Conservation (phyloP, 2,797 vertebrate genomes). For the Pristis pectinata region DNA sequence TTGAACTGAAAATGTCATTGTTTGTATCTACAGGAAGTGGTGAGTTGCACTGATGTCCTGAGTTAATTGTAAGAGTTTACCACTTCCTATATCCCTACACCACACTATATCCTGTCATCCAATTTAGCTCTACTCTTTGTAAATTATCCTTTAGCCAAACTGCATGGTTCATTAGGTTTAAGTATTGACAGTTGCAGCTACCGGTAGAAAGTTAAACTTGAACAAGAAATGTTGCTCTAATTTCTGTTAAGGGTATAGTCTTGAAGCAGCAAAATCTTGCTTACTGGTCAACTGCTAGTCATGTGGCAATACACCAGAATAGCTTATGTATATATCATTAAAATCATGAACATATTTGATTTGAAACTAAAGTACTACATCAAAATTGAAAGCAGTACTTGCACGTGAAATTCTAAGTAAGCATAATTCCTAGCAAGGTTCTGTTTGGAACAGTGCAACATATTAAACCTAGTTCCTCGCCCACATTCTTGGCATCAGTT, state of each 20-base stretch:
- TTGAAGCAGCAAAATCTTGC: neutral
- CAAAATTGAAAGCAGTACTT: neutral
- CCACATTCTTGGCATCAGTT: neutral
- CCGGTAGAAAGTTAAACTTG: neutral
- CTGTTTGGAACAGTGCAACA: neutral
- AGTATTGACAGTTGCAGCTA: neutral
- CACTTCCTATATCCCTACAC: neutral
- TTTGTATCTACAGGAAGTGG: conserved; percentile 29
- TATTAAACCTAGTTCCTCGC: neutral
- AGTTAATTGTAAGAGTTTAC: neutral
- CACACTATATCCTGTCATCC: neutral
- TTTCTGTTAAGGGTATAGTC: neutral
- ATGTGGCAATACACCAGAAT: neutral
- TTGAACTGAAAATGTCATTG: neutral
- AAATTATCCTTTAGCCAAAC: neutral
- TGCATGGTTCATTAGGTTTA: neutral
- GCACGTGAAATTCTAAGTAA: neutral
- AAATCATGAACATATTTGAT: neutral
- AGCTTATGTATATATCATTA: no score
- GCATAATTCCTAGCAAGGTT: neutral
- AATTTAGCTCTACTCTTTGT: neutral
- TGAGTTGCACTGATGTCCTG: neutral
- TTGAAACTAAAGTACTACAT: neutral
- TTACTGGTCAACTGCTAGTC: no score
- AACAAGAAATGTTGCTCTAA: neutral